A percentile compares a stretch with the other conserved stretches of the same genome.
Evolutionary conservation across 2,888 invertebrate genomes (phyloP).

Genomic region (Piscicola geometra): DNA sequence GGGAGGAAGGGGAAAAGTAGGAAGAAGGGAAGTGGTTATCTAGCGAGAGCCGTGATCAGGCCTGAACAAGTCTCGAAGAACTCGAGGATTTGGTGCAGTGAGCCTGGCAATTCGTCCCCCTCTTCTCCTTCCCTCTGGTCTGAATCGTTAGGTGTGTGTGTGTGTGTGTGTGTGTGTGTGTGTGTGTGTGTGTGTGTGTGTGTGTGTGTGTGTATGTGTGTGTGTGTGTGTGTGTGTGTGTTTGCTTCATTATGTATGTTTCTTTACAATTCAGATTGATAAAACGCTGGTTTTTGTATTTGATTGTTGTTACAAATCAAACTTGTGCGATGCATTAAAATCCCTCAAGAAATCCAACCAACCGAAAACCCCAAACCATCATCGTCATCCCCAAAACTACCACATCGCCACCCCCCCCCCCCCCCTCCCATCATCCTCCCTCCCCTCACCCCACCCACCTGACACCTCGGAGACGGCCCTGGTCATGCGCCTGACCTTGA

Average conservation of each 20-base stretch:
- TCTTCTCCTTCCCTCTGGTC: conserved; percentile 25
- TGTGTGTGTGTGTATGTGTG: conserved; percentile 1
- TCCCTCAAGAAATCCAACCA: too few relatives aligned
- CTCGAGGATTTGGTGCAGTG: conserved; percentile 88
- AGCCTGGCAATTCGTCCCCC: conserved; percentile 13
- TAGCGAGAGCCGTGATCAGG: conserved; percentile 91
- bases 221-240: too few relatives aligned
- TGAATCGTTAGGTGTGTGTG: not conserved
- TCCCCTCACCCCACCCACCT: conserved; percentile 21
- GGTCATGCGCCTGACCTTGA: conserved; percentile 44
- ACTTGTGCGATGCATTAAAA: too few relatives aligned
- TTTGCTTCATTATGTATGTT: too few relatives aligned
- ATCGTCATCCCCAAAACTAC: too few relatives aligned
- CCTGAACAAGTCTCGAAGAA: conserved; percentile 99
- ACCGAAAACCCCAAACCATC: too few relatives aligned
- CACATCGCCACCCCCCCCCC: conserved; percentile 14
- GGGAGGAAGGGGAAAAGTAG: too few relatives aligned
- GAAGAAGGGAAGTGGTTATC: too few relatives aligned
- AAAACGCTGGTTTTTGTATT: too few relatives aligned
- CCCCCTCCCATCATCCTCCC: conserved; percentile 15
- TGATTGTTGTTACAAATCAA: too few relatives aligned
- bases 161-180: conserved; percentile 2
- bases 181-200: conserved; percentile 2
- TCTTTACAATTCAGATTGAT: too few relatives aligned
- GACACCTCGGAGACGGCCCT: conserved; percentile 30